Percentiles rank a stretch among this genome's conserved stretches.
phyloP scores from a whole-genome alignment of 2,113 vertebrate species.

The Orycteropus afer region DNA sequence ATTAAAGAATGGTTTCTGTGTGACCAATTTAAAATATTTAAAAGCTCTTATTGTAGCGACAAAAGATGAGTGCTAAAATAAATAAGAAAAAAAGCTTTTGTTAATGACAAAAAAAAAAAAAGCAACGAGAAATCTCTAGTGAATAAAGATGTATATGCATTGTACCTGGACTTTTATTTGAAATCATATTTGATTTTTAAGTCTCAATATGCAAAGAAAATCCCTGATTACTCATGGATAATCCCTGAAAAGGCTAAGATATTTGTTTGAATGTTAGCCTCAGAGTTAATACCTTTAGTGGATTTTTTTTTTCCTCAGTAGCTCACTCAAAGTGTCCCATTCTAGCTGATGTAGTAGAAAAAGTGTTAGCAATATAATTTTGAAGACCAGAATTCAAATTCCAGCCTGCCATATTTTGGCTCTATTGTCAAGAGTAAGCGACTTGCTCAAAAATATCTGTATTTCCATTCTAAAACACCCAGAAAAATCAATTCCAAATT shows the following conservation, averaged over 20 bases:
- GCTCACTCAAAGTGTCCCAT: background rate
- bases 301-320: background rate
- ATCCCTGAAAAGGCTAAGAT: slow-evolving; percentile 50
- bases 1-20: slow-evolving; percentile 52
- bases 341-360: background rate
- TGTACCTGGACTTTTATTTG: slow-evolving; percentile 45
- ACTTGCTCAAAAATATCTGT: slow-evolving; percentile 5
- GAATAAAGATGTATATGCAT: background rate
- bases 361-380: background rate
- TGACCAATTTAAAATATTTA: slow-evolving; percentile 67
- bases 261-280: slow-evolving; percentile 28
- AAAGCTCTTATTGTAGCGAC: slow-evolving; percentile 28
- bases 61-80: slow-evolving; percentile 30
- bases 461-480: background rate
- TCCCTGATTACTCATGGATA: slow-evolving; percentile 21
- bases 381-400: slow-evolving; percentile 31
- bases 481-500: background rate
- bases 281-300: background rate
- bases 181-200: slow-evolving; percentile 66
- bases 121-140: background rate
- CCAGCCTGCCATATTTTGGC: background rate
- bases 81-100: slow-evolving; percentile 43
- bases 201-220: slow-evolving; percentile 58
- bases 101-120: slow-evolving; percentile 44
- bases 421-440: background rate